Percentiles rank a stretch among this genome's conserved stretches.
Conservation (phyloP, 2,797 vertebrate genomes). For the Tokudaia muenninki region DNA sequence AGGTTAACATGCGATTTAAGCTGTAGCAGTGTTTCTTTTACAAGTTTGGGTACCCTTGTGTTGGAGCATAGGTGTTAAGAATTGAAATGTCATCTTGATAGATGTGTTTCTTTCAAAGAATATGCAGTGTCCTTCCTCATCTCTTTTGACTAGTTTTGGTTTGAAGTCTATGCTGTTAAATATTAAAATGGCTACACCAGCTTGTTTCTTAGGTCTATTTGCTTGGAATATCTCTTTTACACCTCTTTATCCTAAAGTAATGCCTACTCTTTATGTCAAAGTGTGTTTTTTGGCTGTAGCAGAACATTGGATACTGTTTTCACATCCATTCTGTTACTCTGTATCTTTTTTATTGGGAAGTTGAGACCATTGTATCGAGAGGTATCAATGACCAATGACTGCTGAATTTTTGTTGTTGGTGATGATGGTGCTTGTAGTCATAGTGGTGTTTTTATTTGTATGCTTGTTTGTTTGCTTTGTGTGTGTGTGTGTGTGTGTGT, state of each 20-base stretch:
- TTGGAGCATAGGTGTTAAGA: neutral
- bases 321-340: neutral
- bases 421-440: neutral
- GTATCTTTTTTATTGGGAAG: neutral
- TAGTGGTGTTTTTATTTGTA: neutral
- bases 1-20: neutral
- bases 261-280: neutral
- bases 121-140: neutral
- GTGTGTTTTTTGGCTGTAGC: neutral
- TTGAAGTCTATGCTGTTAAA: neutral
- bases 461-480: neutral
- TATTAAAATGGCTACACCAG: neutral
- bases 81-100: neutral
- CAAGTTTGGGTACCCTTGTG: neutral
- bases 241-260: neutral
- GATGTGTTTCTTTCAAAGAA: neutral
- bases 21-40: neutral
- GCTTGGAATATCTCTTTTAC: too few relatives aligned
- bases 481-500: neutral
- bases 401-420: neutral
- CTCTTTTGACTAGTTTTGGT: neutral
- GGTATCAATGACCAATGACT: neutral
- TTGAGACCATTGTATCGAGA: neutral
- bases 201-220: neutral
- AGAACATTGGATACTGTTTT: neutral